Percentiles rank a stretch among this genome's conserved stretches.
phyloP scores from a whole-genome alignment of 1,140 invertebrate genomes.

The Scaptomyza hsui region DNA sequence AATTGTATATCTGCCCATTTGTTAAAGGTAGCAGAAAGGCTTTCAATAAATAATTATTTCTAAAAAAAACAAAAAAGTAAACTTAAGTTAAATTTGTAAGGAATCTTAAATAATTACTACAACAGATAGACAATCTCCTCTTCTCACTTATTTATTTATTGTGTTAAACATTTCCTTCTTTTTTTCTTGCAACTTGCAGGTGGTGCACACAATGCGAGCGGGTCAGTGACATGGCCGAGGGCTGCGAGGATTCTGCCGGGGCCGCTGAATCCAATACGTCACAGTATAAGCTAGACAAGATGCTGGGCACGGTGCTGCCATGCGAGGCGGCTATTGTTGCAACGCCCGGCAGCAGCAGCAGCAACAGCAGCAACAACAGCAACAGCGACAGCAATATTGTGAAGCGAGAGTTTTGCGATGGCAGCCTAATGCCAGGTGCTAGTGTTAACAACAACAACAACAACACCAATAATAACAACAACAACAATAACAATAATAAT shows the following conservation, averaged over 20 bases:
- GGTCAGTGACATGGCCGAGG: slow-evolving; percentile 83
- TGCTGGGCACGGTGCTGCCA: slow-evolving; percentile 82
- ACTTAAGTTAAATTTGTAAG: too few species aligned
- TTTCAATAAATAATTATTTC: too few species aligned
- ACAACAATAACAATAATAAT: slow-evolving; percentile 41
- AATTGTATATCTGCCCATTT: too few species aligned
- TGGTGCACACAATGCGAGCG: slow-evolving; percentile 56
- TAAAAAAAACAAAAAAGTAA: too few species aligned
- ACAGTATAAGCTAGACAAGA: slow-evolving; percentile 73
- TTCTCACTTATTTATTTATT: too few species aligned
- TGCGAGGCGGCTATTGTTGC: slow-evolving; percentile 79
- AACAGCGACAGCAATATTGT: slow-evolving; percentile 62
- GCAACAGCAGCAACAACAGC: slow-evolving; percentile 32
- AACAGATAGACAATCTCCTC: too few species aligned
- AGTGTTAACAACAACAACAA: slow-evolving; percentile 64
- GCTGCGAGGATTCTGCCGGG: slow-evolving; percentile 80
- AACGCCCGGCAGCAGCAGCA: slow-evolving; percentile 60
- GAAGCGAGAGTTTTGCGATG: slow-evolving; percentile 80
- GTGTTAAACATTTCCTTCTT: slow-evolving; percentile 1
- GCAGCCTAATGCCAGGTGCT: slow-evolving; percentile 66
- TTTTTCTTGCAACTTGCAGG: slow-evolving; percentile 26
- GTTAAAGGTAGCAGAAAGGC: too few species aligned
- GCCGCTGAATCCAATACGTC: slow-evolving; percentile 75
- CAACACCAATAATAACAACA: slow-evolving; percentile 50
- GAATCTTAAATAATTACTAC: too few species aligned